Base-by-base conservation (phyloP, 2,888 invertebrate species). In the Salticus scenicus region DNA sequence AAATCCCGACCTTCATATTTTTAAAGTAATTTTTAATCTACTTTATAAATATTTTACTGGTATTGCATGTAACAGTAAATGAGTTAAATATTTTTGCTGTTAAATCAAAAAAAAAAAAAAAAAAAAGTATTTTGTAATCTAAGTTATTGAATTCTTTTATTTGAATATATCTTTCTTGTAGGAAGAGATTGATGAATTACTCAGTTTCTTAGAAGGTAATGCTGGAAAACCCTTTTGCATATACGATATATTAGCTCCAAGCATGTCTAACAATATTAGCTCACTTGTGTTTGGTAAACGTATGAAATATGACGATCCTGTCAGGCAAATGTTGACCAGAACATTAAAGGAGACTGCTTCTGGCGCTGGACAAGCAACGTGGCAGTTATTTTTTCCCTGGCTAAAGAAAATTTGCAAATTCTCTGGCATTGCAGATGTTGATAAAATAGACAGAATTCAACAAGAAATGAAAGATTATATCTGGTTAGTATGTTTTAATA, bases 251-350 rank as follows among this genome's bases (percentile, higher is more conserved):
- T 12, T 72, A 12, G 72, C 86, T 1, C 80, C 86, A 12, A 87
- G 87, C 75, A 77, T 88, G 31, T 88, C 87, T 2, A 88, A 88
- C 63, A 88, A 84, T 57, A 87, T 88, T 42, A 83, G 76, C 0
- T 41, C 79, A 12, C 71, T 88, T n/a, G 37, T 88, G 1, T 88
- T 88, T 69, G 88, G 88, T 7, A 79, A 80, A n/a, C 42, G 87
- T 42, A 82, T 87, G 33, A 87, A 87, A 8, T 87, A 75, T 37
- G 75, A 79, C 27, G 88, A 88, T 57, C 42, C 77, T 20, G 41
- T 10, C n/a, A 37, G 71, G 30, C 67, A 42, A n/a, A 66, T 70
- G 28, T 51, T 78, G 5, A 47, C 69, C 10, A 27, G 41, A 8
- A 24, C 41, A 8, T 7, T 78, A 7, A 69, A 47, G 4, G 70